Evolutionary conservation across 2,113 vertebrate genomes (phyloP), one percentile per base, ranked within the genome.

Genomic region (Siniperca knerii): DNA sequence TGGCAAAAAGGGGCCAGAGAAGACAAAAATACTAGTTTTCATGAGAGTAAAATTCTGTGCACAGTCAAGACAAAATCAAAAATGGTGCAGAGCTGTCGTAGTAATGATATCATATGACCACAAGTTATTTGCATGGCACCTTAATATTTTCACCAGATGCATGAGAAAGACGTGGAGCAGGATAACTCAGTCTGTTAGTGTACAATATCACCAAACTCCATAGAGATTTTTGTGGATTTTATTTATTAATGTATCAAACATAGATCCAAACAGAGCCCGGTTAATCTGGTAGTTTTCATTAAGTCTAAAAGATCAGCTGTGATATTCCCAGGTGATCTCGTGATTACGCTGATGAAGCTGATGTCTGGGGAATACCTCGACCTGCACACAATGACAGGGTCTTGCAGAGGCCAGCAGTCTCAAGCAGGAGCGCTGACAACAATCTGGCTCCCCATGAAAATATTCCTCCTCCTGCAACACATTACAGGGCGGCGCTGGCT

Each of bases 391-490:
- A 8, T 67, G 52, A 57, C 37, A 33, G 61, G 90, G 68, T 85
- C 82, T 84, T 8, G 52, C 52, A 81, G 65, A 81, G 89, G 78
- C 83, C 76, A 83, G 81, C 85, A 57, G 70, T 29, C 78, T 76
- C 74, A 29, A 37, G 50, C 67, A 25, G 77, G 29, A 71, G 57
- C 57, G 29, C 76, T 12, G 67, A 64, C 74, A 71, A 23, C 44
- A 48, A 40, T 44, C 82, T 54, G 67, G 7, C 23, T 83, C 42
- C 48, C 46, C 40, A 13, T 13, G 29, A 52, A 84, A 64, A 88
- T 65, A 58, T 64, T 74, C 78, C 69, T 89, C 82, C 85, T 89
- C 72, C 82, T 92, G 89, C 90, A 86, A 81, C 91, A 90, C 88
- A 90, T 79, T 69, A 77, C 46, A 15, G 84, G 91, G 91, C 79